phyloP scores from a whole-genome alignment of 2,888 invertebrate genomes.

The Oligia latruncula region DNA sequence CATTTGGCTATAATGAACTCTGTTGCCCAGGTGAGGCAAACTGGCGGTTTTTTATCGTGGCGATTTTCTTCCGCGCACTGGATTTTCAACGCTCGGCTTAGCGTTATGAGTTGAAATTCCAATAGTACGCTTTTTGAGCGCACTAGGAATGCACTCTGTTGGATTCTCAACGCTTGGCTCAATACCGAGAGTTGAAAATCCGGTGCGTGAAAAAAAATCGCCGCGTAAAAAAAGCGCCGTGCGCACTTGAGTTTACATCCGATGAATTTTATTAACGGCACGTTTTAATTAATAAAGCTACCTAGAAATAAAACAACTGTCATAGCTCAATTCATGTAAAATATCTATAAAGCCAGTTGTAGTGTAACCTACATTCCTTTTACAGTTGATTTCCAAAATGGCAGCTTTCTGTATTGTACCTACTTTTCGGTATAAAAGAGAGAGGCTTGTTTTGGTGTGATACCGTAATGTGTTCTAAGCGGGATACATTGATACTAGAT shows the following conservation, averaged over 20 bases:
- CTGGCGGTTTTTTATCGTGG: no score
- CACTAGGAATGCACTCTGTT: neutral
- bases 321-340: neutral
- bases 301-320: neutral
- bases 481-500: slow-evolving; percentile 18
- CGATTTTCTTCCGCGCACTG: neutral
- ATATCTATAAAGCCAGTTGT: neutral
- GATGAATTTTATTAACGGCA: neutral
- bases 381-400: neutral
- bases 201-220: neutral
- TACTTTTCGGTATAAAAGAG: slow-evolving; percentile 11
- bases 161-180: neutral
- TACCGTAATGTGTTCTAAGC: slow-evolving; percentile 40
- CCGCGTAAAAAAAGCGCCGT: neutral
- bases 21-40: neutral
- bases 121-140: neutral
- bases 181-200: neutral
- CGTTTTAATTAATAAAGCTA: neutral
- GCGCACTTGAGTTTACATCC: neutral
- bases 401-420: neutral
- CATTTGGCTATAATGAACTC: neutral
- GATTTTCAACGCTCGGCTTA: neutral
- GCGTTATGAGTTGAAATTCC: neutral
- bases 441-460: slow-evolving; percentile 13
- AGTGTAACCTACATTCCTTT: neutral